Evolutionary conservation across 2,113 vertebrate genomes (phyloP).

Genomic region (Coracopsis vasa): DNA sequence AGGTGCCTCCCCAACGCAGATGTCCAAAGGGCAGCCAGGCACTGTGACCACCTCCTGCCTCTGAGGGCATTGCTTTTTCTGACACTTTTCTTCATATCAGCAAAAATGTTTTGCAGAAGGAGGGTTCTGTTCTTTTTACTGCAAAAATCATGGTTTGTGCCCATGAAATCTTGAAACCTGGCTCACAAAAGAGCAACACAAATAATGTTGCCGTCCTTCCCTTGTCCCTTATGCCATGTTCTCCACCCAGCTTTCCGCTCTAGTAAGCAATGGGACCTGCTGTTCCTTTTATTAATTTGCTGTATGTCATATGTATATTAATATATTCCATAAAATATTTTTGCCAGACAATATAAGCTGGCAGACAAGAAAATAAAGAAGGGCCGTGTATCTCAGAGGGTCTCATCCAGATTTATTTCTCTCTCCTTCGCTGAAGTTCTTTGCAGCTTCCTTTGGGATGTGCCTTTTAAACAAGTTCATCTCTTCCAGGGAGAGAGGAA

Average conservation of each 20-base stretch:
- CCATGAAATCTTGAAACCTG: constrained; percentile 1
- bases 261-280: constrained; percentile 65
- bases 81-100: not conserved
- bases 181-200: constrained; percentile 36
- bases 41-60: constrained; percentile 47
- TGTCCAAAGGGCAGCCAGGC: constrained; percentile 67
- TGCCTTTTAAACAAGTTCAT: constrained; percentile 66
- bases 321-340: constrained; percentile 61
- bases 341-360: constrained; percentile 53
- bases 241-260: constrained; percentile 67
- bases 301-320: constrained; percentile 69
- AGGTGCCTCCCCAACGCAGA: constrained; percentile 57
- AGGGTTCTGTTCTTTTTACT: not conserved
- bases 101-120: not conserved
- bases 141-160: not conserved
- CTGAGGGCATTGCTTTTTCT: constrained; percentile 28
- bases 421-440: constrained; percentile 52
- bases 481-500: constrained; percentile 62
- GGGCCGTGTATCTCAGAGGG: constrained; percentile 25
- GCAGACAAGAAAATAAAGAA: constrained; percentile 42
- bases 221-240: constrained; percentile 62
- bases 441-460: constrained; percentile 26
- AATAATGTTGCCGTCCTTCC: constrained; percentile 23
- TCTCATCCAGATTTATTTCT: constrained; percentile 44
- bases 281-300: constrained; percentile 71